Conservation (phyloP, 2,113 vertebrate species). For the Hoplias malabaricus region DNA sequence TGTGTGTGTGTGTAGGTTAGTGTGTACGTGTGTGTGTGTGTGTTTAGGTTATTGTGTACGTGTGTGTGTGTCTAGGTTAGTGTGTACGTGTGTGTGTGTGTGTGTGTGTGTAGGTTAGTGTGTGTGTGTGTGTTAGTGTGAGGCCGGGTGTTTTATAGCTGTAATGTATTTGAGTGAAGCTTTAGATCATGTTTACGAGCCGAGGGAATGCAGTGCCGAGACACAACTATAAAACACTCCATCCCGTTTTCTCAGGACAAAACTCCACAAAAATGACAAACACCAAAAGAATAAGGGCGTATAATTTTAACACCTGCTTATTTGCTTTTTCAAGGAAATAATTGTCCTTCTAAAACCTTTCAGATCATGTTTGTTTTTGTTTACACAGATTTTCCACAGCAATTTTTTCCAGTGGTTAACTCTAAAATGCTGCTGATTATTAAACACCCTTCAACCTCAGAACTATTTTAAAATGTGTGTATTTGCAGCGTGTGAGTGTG, state of each 20-base stretch:
- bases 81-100: neutral
- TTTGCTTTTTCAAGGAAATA: neutral
- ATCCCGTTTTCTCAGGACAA: neutral
- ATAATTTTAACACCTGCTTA: constrained; percentile 7
- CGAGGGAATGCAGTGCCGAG: constrained; percentile 46
- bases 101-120: constrained; percentile 8
- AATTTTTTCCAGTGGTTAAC: too few relatives aligned
- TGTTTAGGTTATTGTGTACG: too few relatives aligned
- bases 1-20: too few relatives aligned
- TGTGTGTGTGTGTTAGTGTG: neutral
- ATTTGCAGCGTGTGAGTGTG: too few relatives aligned
- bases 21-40: too few relatives aligned
- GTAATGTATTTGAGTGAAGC: constrained; percentile 54
- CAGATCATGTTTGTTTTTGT: neutral
- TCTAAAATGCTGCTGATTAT: too few relatives aligned
- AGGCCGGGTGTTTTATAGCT: constrained; percentile 50
- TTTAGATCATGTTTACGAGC: constrained; percentile 60
- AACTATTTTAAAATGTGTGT: too few relatives aligned
- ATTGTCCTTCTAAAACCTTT: neutral
- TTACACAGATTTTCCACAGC: too few relatives aligned
- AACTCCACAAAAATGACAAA: constrained; percentile 11
- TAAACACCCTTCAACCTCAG: too few relatives aligned
- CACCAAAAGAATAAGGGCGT: neutral
- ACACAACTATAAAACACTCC: constrained; percentile 51
- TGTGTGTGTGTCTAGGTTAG: too few relatives aligned